phyloP scores from a whole-genome alignment of 2,113 vertebrate genomes.

The human (Homo sapiens) region GRCh38 chr7:81744501-81745000 shows the following conservation, averaged over 20 bases:
- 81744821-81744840: background rate
- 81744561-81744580: background rate
- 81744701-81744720: background rate
- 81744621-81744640: background rate
- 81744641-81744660: background rate
- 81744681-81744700: background rate
- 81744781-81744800: background rate
- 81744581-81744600: too few species aligned
- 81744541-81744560: background rate
- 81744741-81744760: background rate
- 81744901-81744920: background rate
- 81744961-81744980: background rate
- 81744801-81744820: background rate
- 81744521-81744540: background rate
- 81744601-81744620: background rate
- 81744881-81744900: background rate
- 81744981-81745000: slow-evolving; percentile 83
- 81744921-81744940: background rate
- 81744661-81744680: background rate
- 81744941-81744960: background rate
- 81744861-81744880: background rate
- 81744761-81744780: background rate
- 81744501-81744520: background rate
- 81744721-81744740: background rate
- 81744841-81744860: background rate